phyloP scores from a whole-genome alignment of 2,797 vertebrate species.

The Salarias fasciatus region DNA sequence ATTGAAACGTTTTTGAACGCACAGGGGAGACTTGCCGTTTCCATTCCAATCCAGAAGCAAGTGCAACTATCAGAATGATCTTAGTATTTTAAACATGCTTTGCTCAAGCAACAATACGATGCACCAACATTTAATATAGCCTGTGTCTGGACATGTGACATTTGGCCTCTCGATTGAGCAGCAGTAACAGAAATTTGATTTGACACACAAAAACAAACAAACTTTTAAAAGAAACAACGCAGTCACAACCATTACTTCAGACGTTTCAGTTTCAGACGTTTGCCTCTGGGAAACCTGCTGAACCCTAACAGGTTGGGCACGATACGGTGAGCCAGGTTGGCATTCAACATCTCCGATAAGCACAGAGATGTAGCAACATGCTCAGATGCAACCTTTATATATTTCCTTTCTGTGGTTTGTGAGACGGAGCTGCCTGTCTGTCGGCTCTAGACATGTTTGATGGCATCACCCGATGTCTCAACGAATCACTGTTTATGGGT shows the following conservation, averaged over 20 bases:
- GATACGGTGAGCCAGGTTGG: conserved; percentile 36
- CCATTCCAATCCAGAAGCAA: neutral
- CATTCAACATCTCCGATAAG: conserved; percentile 44
- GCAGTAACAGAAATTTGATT: neutral
- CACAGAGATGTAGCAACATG: conserved; percentile 5
- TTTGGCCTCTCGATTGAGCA: neutral
- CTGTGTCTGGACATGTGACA: neutral
- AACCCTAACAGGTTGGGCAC: conserved; percentile 25
- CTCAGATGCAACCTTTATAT: conserved; percentile 34
- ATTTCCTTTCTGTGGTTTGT: conserved; percentile 36
- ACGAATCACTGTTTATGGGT: conserved; percentile 27
- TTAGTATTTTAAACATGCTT: no score
- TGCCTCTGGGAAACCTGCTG: conserved; percentile 8
- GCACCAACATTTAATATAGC: no score
- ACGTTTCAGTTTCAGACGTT: no score
- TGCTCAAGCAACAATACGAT: no score
- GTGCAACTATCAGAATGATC: neutral
- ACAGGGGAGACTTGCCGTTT: neutral
- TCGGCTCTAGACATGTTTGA: conserved; percentile 19
- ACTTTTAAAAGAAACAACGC: neutral
- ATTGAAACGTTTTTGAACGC: neutral
- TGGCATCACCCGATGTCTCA: conserved; percentile 2
- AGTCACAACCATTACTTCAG: neutral
- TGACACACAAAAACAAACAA: neutral
- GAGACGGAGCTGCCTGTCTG: conserved; percentile 46